Evolutionary conservation across 1,140 invertebrate species (phyloP), one percentile per base, ranked within the genome.

Genomic region (Cydia strobilella): DNA sequence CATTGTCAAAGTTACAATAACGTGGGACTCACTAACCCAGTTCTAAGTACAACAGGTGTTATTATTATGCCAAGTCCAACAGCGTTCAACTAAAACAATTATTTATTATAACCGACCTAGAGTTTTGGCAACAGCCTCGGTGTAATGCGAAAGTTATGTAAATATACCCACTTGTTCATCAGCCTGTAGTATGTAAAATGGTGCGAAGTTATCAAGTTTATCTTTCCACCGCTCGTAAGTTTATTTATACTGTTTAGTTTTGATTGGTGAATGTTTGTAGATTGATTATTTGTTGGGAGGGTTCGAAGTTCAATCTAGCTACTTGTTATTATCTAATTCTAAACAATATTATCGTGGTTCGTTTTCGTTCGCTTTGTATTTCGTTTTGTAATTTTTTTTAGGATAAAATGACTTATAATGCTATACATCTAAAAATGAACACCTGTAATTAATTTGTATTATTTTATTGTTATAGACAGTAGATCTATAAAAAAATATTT

Each of bases 81-180:
- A 3, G 45, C 45, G 54, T 20, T 23, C 20, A 59, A 59, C 18
- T 59, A 59, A 59, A 31, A 39, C 65, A 69, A 69, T 69, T 69
- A 69, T n/a, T 59, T 18, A 69, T 69, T 69, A 69, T 35, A 66
- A n/a, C 13, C 18, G 65, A 39, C 65, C 65, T 69, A 69, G 65
- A 35, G 65, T 69, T 69, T 69, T 69, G 65, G 65, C 31, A 69
- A 69, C 31, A 69, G 18, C 65, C 65, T 69, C 31, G 15, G 27
- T 39, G 18, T 35, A 69, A 69, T 35, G 27, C 65, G 25, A 18
- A 69, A 69, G 65, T 69, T 69, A 69, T 69, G 65, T 69, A 69
- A 69, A 69, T 69, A 69, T 35, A 10, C n/a, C 65, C 31, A 39
- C 65, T 69, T 69, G 65, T 10, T 69, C 31, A 69, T 18, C 18